Evolutionary conservation across 2,113 vertebrate species (phyloP).

Genomic region (Dicentrarchus labrax): DNA sequence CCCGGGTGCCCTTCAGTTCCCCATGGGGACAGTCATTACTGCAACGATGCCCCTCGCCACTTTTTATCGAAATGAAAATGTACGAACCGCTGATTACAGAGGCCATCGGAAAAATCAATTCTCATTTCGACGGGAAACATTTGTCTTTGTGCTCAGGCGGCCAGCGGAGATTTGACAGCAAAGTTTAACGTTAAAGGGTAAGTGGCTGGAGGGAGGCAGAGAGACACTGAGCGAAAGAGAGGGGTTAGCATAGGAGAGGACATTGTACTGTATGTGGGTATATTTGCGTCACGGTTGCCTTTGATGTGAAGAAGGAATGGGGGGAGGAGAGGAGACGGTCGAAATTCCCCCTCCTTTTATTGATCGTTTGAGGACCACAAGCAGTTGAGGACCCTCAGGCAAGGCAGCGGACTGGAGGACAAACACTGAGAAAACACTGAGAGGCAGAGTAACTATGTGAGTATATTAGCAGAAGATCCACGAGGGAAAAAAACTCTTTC

Average conservation of each 20-base stretch:
- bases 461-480: constrained; percentile 58
- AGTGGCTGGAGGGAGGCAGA: neutral
- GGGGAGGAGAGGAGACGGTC: constrained; percentile 29
- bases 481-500: constrained; percentile 14
- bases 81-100: constrained; percentile 72
- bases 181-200: constrained; percentile 66
- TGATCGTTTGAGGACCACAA: constrained; percentile 38
- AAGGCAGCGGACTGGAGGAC: constrained; percentile 31
- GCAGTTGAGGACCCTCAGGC: constrained; percentile 54
- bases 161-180: constrained; percentile 58
- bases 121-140: constrained; percentile 80
- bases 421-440: constrained; percentile 57
- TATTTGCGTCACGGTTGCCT: constrained; percentile 23
- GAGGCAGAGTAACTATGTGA: constrained; percentile 44
- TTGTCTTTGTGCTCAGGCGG: constrained; percentile 75
- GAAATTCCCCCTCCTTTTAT: constrained; percentile 58
- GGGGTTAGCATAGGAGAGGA: neutral
- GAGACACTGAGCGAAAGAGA: neutral
- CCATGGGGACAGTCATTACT: constrained; percentile 31
- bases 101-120: constrained; percentile 80
- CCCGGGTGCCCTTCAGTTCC: constrained; percentile 41
- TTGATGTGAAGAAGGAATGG: constrained; percentile 36
- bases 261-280: neutral
- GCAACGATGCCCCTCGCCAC: constrained; percentile 28
- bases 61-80: constrained; percentile 74